phyloP scores from a whole-genome alignment of 2,888 invertebrate species.

The Spicauda simplicius region DNA sequence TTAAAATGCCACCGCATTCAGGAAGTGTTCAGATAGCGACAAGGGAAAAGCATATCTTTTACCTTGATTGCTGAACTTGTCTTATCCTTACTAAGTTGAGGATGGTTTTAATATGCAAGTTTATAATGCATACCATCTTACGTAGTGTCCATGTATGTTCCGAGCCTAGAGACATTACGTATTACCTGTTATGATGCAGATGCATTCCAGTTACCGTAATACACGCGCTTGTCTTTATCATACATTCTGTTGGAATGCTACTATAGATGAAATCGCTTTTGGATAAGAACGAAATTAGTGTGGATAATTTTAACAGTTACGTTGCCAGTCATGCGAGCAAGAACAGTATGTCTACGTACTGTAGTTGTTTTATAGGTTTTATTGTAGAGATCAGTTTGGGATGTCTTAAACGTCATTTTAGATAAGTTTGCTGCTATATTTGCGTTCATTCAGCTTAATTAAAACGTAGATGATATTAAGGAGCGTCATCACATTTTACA shows the following conservation, averaged over 20 bases:
- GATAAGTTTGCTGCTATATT: not conserved
- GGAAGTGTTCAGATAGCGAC: slow-evolving; percentile 18
- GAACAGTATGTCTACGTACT: slow-evolving; percentile 34
- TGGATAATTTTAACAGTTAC: slow-evolving; percentile 46
- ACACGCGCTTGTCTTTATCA: slow-evolving; percentile 29
- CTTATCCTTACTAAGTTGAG: slow-evolving; percentile 4
- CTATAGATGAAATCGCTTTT: slow-evolving; percentile 41
- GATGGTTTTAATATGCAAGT: slow-evolving; percentile 6
- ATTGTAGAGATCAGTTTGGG: slow-evolving; percentile 53
- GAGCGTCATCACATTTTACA: too few species aligned
- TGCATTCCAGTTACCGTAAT: slow-evolving; percentile 38
- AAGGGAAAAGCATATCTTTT: slow-evolving; percentile 14
- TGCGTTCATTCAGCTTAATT: not conserved
- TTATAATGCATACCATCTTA: slow-evolving; percentile 1
- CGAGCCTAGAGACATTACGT: slow-evolving; percentile 36
- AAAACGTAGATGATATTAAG: too few species aligned
- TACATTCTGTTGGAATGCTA: slow-evolving; percentile 19
- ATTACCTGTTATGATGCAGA: slow-evolving; percentile 41
- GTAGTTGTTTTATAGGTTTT: slow-evolving; percentile 62
- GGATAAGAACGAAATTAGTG: slow-evolving; percentile 48
- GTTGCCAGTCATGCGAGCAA: slow-evolving; percentile 33
- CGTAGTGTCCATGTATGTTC: slow-evolving; percentile 1
- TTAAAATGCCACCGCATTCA: slow-evolving; percentile 7
- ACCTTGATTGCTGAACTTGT: slow-evolving; percentile 1
- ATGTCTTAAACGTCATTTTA: not conserved